Percentiles rank a stretch among this genome's conserved stretches.
Conservation (phyloP, 2,113 vertebrate species). For the Callospermophilus lateralis region DNA sequence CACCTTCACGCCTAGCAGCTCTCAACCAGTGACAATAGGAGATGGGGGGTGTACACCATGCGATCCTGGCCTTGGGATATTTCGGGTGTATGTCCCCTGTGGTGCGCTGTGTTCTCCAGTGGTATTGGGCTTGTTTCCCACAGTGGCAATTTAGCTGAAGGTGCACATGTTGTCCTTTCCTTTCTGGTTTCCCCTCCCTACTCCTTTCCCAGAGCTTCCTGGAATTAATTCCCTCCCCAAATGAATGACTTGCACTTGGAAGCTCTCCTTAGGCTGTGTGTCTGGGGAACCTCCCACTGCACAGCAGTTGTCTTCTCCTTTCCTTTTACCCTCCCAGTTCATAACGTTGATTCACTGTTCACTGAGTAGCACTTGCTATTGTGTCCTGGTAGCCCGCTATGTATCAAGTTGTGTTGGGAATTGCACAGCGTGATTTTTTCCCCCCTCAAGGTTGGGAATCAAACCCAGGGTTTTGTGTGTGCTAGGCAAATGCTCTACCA, state of each 20-base stretch:
- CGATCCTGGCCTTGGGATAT: not conserved
- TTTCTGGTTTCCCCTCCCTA: not conserved
- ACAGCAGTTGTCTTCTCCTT: not conserved
- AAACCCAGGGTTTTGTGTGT: not conserved
- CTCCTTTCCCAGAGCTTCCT: not conserved
- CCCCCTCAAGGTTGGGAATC: not conserved
- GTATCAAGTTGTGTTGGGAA: not conserved
- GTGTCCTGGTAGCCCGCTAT: not conserved
- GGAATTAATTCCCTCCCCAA: not conserved
- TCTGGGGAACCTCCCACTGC: not conserved
- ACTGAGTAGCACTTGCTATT: fast-evolving
- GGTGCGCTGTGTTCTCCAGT: not conserved
- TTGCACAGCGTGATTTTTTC: not conserved
- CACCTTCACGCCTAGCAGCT: not conserved
- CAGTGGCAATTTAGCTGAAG: not conserved
- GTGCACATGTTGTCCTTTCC: not conserved
- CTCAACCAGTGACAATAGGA: not conserved
- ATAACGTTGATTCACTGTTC: not conserved
- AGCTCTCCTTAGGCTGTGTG: not conserved
- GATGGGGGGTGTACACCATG: fast-evolving
- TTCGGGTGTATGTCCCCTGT: fast-evolving
- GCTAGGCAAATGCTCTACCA: not conserved
- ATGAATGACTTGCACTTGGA: not conserved
- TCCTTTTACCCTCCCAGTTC: not conserved
- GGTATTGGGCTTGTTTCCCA: not conserved